Conservation (phyloP, 2,113 vertebrate genomes). For the Rattus rattus region DNA sequence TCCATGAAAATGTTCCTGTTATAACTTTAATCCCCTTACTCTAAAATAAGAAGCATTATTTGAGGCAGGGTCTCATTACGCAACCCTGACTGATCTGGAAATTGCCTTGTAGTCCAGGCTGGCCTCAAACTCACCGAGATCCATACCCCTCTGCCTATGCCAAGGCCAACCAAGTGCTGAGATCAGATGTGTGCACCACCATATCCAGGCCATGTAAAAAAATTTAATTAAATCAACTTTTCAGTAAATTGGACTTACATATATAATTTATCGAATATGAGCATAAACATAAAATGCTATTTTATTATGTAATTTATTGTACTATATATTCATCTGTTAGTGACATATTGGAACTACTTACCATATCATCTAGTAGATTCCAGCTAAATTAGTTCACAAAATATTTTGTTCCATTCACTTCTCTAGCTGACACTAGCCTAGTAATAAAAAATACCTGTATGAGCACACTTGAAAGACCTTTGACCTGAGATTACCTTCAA, state of each 20-base stretch:
- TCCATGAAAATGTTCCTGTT: background rate
- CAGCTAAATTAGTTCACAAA: conserved; percentile 8
- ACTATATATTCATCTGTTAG: background rate
- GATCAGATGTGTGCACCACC: background rate
- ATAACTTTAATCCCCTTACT: background rate
- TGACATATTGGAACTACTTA: background rate
- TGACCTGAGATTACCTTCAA: background rate
- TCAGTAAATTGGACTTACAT: background rate
- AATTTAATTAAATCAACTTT: background rate
- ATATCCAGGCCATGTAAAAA: background rate
- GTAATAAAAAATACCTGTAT: background rate
- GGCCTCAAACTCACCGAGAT: background rate
- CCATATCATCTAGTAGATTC: background rate
- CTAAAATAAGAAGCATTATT: background rate
- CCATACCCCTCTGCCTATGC: background rate
- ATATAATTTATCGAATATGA: background rate
- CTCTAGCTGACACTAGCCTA: background rate
- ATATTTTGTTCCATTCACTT: background rate
- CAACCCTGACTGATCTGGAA: background rate
- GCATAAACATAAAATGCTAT: background rate
- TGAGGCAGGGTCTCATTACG: background rate
- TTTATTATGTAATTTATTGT: background rate
- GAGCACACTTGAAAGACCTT: background rate
- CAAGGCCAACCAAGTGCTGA: background rate
- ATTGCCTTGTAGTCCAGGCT: background rate